These are phyloP conservation scores for Drosophila emarginata DNA, from an alignment of 2,888 invertebrate species.

Conservation along the genomic window DNA sequence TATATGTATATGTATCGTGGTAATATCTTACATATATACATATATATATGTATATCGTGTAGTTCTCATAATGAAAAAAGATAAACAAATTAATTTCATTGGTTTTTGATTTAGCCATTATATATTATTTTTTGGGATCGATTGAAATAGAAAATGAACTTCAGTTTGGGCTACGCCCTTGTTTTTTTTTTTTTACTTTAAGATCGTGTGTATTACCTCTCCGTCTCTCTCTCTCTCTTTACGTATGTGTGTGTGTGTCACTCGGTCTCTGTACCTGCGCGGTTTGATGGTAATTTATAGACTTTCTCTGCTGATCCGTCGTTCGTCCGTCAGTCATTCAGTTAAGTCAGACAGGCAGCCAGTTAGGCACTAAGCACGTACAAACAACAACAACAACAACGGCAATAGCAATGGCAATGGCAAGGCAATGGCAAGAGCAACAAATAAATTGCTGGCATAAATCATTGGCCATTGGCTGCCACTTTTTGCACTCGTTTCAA, in stretches of 20 bases:
- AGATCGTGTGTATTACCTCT: not conserved
- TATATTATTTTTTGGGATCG: no score
- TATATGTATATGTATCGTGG: no score
- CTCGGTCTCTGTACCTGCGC: constrained; percentile 56
- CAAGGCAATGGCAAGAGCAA: constrained; percentile 53
- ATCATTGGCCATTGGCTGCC: constrained; percentile 76
- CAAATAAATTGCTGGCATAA: constrained; percentile 78
- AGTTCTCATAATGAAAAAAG: no score
- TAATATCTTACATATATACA: no score
- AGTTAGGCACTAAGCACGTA: constrained; percentile 44
- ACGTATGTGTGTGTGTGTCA: constrained; percentile 57
- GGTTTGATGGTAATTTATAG: constrained; percentile 70
- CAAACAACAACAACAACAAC: not conserved
- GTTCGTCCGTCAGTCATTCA: constrained; percentile 14
- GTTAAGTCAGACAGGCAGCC: not conserved
- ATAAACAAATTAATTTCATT: no score
- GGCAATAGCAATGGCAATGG: constrained; percentile 31
- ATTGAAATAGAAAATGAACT: not conserved
- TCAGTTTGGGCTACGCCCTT: not conserved
- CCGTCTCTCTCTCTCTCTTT: not conserved
- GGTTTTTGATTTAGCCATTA: no score
- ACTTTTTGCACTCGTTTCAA: constrained; percentile 71
- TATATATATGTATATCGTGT: no score
- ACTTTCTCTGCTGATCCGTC: constrained; percentile 76
- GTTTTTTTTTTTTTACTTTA: not conserved